Evolutionary conservation across 2,888 invertebrate species (phyloP).

Genomic region (Caenorhabditis afra): DNA sequence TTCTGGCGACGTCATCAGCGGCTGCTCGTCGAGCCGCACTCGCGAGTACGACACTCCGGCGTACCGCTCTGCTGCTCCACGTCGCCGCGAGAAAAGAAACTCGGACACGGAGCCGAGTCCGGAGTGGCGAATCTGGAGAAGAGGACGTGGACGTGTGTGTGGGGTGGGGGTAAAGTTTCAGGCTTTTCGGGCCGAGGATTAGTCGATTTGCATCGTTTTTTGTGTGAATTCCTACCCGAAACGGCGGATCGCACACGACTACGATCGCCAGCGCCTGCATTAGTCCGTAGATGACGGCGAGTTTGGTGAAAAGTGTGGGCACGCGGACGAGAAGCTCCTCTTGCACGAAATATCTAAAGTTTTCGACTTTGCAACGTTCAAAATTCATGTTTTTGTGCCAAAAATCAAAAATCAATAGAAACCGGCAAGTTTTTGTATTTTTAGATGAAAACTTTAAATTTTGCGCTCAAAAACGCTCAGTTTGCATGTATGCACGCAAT

Average conservation of each 20-base stretch:
- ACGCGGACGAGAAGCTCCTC: constrained; percentile 72
- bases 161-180: background rate
- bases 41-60: constrained; percentile 53
- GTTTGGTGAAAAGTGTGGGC: constrained; percentile 71
- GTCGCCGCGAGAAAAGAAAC: constrained; percentile 28
- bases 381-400: background rate
- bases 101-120: constrained; percentile 63
- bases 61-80: constrained; percentile 16
- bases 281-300: constrained; percentile 74
- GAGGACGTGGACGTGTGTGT: background rate
- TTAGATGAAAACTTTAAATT: no score
- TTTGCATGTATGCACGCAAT: no score
- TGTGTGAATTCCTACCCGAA: constrained; percentile 70
- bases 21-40: constrained; percentile 45
- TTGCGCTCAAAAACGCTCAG: no score
- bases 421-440: no score
- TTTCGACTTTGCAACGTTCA: background rate
- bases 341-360: constrained; percentile 71
- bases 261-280: constrained; percentile 78
- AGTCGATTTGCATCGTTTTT: no score
- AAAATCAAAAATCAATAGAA: no score
- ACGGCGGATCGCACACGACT: constrained; percentile 79
- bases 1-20: constrained; percentile 5
- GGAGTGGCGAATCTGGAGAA: constrained; percentile 55
- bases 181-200: no score